Conservation (phyloP, 2,797 vertebrate genomes). For the Smutsia temminckii region DNA sequence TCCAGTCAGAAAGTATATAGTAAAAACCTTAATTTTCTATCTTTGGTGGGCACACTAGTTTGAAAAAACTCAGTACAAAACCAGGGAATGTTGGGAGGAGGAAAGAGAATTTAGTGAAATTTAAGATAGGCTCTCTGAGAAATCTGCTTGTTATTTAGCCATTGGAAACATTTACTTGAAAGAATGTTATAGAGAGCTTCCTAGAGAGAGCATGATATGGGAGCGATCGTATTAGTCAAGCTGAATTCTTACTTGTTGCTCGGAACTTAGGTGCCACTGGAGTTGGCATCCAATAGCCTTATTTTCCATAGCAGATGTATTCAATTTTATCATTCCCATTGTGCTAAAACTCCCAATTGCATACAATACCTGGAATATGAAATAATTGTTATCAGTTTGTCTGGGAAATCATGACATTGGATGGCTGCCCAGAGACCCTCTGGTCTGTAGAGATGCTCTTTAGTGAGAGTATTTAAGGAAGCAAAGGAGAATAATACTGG, state of each 20-base stretch:
- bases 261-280: slow-evolving; percentile 34
- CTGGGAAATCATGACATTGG: slow-evolving; percentile 53
- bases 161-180: slow-evolving; percentile 43
- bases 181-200: background rate
- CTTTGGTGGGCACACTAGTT: background rate
- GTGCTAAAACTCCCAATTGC: slow-evolving; percentile 54
- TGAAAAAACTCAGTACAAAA: slow-evolving; percentile 14
- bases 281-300: slow-evolving; percentile 23
- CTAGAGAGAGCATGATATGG: background rate
- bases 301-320: slow-evolving; percentile 55
- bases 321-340: slow-evolving; percentile 50
- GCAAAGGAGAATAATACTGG: slow-evolving; percentile 4
- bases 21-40: background rate
- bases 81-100: background rate
- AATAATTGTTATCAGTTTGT: slow-evolving; percentile 67
- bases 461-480: background rate
- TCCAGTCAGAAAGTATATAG: background rate
- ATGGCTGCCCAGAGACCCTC: slow-evolving; percentile 55
- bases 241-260: background rate
- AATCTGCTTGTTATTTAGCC: slow-evolving; percentile 27
- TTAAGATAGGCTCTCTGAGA: background rate
- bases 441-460: slow-evolving; percentile 43
- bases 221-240: slow-evolving; percentile 23
- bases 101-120: slow-evolving; percentile 32
- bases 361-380: slow-evolving; percentile 57